Evolutionary conservation across 2,888 invertebrate genomes (phyloP), one percentile per base, ranked within the genome.

Genomic region (Cephus spinipes): DNA sequence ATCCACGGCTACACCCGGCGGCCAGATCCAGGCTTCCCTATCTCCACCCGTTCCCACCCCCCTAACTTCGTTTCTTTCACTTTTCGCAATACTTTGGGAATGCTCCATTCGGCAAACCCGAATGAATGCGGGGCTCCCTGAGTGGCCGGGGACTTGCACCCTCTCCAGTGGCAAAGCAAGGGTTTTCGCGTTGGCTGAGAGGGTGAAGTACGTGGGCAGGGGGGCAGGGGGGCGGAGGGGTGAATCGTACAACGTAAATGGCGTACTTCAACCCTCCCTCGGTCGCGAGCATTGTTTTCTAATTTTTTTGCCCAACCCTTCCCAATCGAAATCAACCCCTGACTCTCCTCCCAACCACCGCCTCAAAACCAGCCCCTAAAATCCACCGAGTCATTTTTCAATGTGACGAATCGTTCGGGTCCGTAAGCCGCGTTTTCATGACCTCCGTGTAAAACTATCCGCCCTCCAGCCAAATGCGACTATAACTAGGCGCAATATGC

Each of bases 351-450:
- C n/a, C 12, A 12, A 2, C 11, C 9, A 1, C 12, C 35, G 32
- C 32, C 32, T 32, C 71, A 31, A 31, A 33, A 31, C 31, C 32
- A 31, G 9, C 71, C 32, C 71, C 23, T 12, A 71, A 71, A 31
- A 71, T 1, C 9, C 12, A 82, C 82, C 77, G 81, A 85, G 86
- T 86, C 85, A 87, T 88, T 88, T 88, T 85, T 88, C 88, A 88
- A 82, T 82, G 85, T 85, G 86, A 87, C 86, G 84, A 80, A 71
- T 71, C 31, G 71, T 33, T 23, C 1, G 9, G 81, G 74, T 79
- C 68, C 79, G 73, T 75, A 31, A 69, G 68, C 68, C 71, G 68
- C 31, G 15, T 55, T 55, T 23, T 9, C 2, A 55, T 55, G 23
- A 23, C 23, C 55, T 55, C 9, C 23, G 9, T 33, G 31, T 30